Percentiles rank a stretch among this genome's conserved stretches.
These are phyloP conservation scores for Goniozus legneri DNA, from an alignment of 1,140 invertebrate genomes.

Conservation along the genomic window DNA sequence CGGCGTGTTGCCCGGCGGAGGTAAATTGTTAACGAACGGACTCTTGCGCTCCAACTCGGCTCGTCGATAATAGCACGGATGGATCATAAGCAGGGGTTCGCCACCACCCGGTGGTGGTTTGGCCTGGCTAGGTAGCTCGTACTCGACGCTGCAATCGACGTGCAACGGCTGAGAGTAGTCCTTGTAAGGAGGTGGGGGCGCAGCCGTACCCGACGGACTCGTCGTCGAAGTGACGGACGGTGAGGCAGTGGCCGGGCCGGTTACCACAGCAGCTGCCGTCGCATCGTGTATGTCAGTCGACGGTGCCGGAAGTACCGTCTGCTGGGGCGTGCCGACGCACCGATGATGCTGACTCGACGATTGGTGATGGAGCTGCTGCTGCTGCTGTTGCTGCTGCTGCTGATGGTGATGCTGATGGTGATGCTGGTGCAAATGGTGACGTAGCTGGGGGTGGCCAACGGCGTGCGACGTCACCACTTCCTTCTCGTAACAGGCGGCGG, in stretches of 20 bases:
- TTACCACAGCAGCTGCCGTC: constrained; percentile 5
- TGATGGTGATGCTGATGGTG: constrained; percentile 23
- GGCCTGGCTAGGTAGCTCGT: constrained; percentile 76
- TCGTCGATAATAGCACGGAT: constrained; percentile 79
- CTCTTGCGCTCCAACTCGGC: constrained; percentile 72
- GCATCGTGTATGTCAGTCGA: constrained; percentile 17
- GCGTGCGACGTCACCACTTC: constrained; percentile 36
- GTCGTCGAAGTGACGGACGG: constrained; percentile 15
- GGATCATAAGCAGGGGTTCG: constrained; percentile 78
- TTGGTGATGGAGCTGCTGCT: constrained; percentile 29
- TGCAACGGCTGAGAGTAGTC: constrained; percentile 76
- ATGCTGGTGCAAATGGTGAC: constrained; percentile 26
- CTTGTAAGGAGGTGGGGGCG: constrained; percentile 30
- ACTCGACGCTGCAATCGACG: constrained; percentile 81
- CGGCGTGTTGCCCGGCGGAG: constrained; percentile 39
- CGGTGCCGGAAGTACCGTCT: constrained; percentile 22
- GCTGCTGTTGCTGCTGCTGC: constrained; percentile 27
- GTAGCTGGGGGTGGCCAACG: too few relatives aligned
- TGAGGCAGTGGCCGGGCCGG: constrained; percentile 10
- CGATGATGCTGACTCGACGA: constrained; percentile 2
- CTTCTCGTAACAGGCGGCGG: constrained; percentile 38
- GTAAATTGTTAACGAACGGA: constrained; percentile 71
- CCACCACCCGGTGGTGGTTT: constrained; percentile 74
- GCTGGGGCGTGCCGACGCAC: constrained; percentile 11
- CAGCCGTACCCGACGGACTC: constrained; percentile 11